phyloP scores from a whole-genome alignment of 37 sponge, comb jelly and placozoan genomes.

The Corticium candelabrum region DNA sequence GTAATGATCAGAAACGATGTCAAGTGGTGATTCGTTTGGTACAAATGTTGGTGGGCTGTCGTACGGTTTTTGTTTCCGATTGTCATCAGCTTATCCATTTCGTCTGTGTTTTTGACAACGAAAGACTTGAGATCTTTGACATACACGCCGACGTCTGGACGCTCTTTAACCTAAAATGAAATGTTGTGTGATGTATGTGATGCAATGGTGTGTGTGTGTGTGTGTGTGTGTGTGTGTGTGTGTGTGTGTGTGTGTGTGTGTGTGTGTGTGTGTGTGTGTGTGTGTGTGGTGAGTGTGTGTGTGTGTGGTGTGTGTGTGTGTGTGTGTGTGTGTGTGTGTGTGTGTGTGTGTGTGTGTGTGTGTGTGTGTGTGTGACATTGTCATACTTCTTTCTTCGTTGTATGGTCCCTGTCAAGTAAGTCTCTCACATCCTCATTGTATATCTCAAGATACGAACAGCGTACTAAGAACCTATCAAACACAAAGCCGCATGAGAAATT shows the following conservation, averaged over 20 bases:
- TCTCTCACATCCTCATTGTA: conserved; percentile 98
- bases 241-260: conserved; percentile 1
- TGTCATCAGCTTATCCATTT: conserved; percentile 89
- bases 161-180: conserved; percentile 55
- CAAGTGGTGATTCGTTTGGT: not conserved
- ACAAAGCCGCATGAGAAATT: not conserved
- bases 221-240: conserved; percentile 1
- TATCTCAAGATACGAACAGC: conserved; percentile 91
- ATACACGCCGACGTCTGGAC: conserved; percentile 90
- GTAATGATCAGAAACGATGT: not conserved
- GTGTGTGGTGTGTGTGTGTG: too few relatives aligned
- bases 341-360: conserved; percentile 5
- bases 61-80: conserved; percentile 67
- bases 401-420: conserved; percentile 57
- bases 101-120: conserved; percentile 79
- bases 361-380: not conserved
- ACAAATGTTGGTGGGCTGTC: too few relatives aligned
- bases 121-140: conserved; percentile 82
- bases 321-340: conserved; percentile 5
- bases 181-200: too few relatives aligned
- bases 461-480: conserved; percentile 86
- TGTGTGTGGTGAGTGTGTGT: too few relatives aligned
- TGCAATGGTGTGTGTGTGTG: conserved; percentile 2
- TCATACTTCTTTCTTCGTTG: conserved; percentile 42
- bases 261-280: conserved; percentile 5